phyloP scores from a whole-genome alignment of 2,888 invertebrate species.

The Gandaritis pyraliata region DNA sequence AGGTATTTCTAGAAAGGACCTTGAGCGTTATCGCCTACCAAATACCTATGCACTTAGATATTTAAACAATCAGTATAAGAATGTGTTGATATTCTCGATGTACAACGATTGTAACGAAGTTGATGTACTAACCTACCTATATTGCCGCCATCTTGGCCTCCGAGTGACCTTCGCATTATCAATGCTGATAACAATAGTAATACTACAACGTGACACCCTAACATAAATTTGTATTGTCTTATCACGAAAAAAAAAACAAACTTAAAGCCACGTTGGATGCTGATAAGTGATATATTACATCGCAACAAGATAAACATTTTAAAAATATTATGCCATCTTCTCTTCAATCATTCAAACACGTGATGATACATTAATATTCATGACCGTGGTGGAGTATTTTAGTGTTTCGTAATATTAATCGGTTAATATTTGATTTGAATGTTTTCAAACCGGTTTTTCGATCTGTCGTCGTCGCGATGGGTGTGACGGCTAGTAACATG shows the following conservation, averaged over 20 bases:
- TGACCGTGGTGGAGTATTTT: constrained; percentile 42
- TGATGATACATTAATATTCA: constrained; percentile 37
- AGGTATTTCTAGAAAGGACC: constrained; percentile 62
- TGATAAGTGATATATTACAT: constrained; percentile 57
- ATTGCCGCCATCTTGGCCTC: constrained; percentile 66
- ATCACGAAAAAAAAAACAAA: constrained; percentile 67
- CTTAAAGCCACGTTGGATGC: constrained; percentile 59
- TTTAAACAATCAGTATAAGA: constrained; percentile 61
- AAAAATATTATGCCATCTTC: constrained; percentile 61
- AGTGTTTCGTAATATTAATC: constrained; percentile 35
- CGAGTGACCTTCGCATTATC: constrained; percentile 73
- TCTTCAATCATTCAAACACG: constrained; percentile 45
- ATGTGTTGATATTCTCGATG: constrained; percentile 56
- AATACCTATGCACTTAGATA: constrained; percentile 62
- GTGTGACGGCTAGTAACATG: constrained; percentile 50
- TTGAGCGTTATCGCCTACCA: constrained; percentile 67
- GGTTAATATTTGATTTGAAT: constrained; percentile 37
- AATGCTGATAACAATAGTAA: constrained; percentile 77
- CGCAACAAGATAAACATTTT: constrained; percentile 73
- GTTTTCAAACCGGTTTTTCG: constrained; percentile 47
- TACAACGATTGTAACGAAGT: constrained; percentile 40
- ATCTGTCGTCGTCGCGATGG: constrained; percentile 47
- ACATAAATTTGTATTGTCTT: constrained; percentile 82
- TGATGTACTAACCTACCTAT: constrained; percentile 25
- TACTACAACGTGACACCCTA: constrained; percentile 77